phyloP scores from a whole-genome alignment of 2,797 vertebrate genomes.

The Odontamblyopus rebecca region DNA sequence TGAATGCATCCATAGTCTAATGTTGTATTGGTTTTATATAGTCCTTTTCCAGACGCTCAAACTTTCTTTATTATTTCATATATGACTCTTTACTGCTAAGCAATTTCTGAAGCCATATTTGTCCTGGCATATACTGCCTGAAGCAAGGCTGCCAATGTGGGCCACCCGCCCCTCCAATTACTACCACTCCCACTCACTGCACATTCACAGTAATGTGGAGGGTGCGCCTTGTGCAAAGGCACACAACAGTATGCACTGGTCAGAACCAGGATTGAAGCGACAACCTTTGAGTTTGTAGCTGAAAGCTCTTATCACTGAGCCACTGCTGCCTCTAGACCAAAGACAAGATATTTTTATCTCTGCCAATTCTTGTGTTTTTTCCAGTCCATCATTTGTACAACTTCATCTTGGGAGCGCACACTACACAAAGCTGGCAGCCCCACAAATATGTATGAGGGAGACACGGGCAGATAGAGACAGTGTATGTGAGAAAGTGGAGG shows the following conservation, averaged over 20 bases:
- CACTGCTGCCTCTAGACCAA: neutral
- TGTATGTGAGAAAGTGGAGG: constrained; percentile 15
- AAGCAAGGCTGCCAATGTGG: neutral
- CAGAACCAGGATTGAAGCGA: neutral
- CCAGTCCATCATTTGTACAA: constrained; percentile 29
- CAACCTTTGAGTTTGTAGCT: too few relatives aligned
- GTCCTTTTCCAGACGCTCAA: too few relatives aligned
- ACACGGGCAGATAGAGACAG: constrained; percentile 22
- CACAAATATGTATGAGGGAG: constrained; percentile 36
- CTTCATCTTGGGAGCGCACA: constrained; percentile 50
- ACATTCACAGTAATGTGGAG: neutral
- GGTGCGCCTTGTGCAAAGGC: neutral
- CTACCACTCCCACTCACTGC: neutral
- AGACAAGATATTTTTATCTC: neutral
- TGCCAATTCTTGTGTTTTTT: neutral
- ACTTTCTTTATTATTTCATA: too few relatives aligned
- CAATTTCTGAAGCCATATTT: neutral
- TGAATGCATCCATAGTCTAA: too few relatives aligned
- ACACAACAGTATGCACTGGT: neutral
- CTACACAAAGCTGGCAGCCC: constrained; percentile 41
- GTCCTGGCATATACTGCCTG: neutral
- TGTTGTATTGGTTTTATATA: too few relatives aligned
- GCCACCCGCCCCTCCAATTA: too few relatives aligned
- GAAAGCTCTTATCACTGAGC: neutral
- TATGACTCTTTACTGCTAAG: too few relatives aligned